phyloP scores from a whole-genome alignment of 2,888 invertebrate genomes.

The Trissolcus japonicus region DNA sequence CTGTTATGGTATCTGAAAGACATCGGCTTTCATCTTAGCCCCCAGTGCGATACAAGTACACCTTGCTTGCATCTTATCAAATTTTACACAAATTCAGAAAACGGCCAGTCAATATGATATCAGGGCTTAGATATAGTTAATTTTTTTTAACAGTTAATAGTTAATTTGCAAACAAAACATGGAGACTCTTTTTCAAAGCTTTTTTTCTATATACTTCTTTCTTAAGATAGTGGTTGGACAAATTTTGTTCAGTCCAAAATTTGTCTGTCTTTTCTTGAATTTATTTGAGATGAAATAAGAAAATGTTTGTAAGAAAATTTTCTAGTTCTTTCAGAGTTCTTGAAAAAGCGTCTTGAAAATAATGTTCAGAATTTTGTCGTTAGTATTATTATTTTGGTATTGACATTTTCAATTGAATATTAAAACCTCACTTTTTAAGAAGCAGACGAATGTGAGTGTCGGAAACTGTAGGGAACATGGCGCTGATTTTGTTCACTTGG shows the following conservation, averaged over 20 bases:
- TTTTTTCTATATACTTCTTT: too few relatives aligned
- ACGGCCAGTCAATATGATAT: not conserved
- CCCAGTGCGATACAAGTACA: conserved; percentile 10
- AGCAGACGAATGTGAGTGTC: conserved; percentile 91
- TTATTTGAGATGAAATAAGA: too few relatives aligned
- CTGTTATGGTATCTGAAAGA: conserved; percentile 91
- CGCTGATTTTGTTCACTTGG: conserved; percentile 86
- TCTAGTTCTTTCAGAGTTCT: not conserved
- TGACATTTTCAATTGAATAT: not conserved
- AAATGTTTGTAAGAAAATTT: not conserved
- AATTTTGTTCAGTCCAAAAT: too few relatives aligned
- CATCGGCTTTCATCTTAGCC: conserved; percentile 67
- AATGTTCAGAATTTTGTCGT: not conserved
- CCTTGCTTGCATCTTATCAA: not conserved
- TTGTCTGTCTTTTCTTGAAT: too few relatives aligned
- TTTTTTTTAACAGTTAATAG: not conserved
- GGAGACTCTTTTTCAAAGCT: too few relatives aligned
- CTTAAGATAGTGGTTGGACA: too few relatives aligned
- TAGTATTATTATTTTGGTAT: not conserved
- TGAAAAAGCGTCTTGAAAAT: not conserved
- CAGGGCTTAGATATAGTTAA: too few relatives aligned
- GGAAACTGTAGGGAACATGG: conserved; percentile 93
- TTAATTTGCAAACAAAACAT: not conserved
- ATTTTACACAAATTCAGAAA: not conserved
- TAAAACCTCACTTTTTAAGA: conserved; percentile 86